A percentile compares a stretch with the other conserved stretches of the same genome.
Evolutionary conservation across 2,113 vertebrate species (phyloP).

Genomic region (Triplophysa dalaica): DNA sequence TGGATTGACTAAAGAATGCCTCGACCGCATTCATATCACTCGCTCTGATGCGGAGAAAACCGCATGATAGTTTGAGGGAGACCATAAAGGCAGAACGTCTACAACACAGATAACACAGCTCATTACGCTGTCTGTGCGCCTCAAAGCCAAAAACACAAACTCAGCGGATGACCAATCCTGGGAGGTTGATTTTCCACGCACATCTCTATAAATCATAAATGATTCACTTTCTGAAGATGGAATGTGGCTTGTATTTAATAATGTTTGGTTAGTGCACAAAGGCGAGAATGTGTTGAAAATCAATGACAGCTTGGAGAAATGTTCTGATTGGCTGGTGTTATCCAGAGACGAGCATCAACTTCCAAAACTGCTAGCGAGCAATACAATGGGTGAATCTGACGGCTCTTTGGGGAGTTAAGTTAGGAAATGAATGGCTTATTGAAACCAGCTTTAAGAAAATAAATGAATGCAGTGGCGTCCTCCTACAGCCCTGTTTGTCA

Average conservation of each 20-base stretch:
- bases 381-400: slow-evolving; percentile 11
- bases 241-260: slow-evolving; percentile 6
- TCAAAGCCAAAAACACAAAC: slow-evolving; percentile 10
- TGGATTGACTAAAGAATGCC: slow-evolving; percentile 58
- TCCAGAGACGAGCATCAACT: not conserved
- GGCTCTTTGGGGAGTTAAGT: not conserved
- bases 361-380: not conserved
- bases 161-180: not conserved
- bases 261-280: slow-evolving; percentile 2
- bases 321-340: not conserved
- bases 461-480: slow-evolving; percentile 13
- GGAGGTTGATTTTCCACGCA: not conserved
- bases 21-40: slow-evolving; percentile 60
- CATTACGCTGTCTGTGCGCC: not conserved
- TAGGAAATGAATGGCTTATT: not conserved
- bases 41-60: slow-evolving; percentile 3
- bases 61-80: slow-evolving; percentile 4
- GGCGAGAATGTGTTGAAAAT: slow-evolving; percentile 2
- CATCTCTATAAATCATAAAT: slow-evolving; percentile 16
- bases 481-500: not conserved
- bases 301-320: slow-evolving; percentile 13
- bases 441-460: slow-evolving; percentile 1
- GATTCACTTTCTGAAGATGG: not conserved
- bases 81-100: slow-evolving; percentile 5
- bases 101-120: slow-evolving; percentile 19